These are phyloP conservation scores for Tanaodytes sp. DNA, from an alignment of 2,888 invertebrate genomes.

Conservation along the genomic window DNA sequence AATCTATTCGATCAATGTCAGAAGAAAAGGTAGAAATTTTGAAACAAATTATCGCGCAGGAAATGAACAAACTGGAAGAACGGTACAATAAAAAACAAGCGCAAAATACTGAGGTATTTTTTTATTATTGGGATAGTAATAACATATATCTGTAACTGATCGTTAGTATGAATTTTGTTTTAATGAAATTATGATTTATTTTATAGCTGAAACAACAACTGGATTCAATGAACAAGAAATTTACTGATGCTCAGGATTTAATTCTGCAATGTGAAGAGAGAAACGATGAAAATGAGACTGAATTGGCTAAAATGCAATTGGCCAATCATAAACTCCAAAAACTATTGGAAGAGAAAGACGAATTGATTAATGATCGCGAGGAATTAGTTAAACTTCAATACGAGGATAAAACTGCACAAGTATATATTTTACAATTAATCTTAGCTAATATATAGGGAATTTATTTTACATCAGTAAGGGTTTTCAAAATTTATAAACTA, in stretches of 20 bases:
- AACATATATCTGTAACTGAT: too few relatives aligned
- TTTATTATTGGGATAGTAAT: too few relatives aligned
- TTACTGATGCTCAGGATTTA: constrained; percentile 59
- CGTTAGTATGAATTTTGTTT: too few relatives aligned
- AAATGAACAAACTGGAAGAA: constrained; percentile 60
- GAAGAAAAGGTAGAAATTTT: constrained; percentile 64
- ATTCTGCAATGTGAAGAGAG: constrained; percentile 65
- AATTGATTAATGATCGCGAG: constrained; percentile 33
- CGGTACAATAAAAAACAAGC: constrained; percentile 58
- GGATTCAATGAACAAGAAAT: constrained; percentile 62
- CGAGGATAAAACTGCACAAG: constrained; percentile 25
- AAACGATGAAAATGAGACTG: constrained; percentile 62
- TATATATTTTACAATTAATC: constrained; percentile 2
- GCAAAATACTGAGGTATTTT: constrained; percentile 64
- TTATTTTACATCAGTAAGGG: too few relatives aligned
- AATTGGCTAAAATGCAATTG: constrained; percentile 62
- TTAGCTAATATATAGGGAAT: too few relatives aligned
- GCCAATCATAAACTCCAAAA: constrained; percentile 60
- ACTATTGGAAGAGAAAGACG: constrained; percentile 55
- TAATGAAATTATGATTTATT: too few relatives aligned
- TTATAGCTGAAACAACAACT: constrained; percentile 63
- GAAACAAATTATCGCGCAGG: constrained; percentile 58
- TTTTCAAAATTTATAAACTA: too few relatives aligned
- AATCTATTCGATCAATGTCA: too few relatives aligned
- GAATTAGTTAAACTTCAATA: constrained; percentile 10